Conservation (phyloP, 1,140 invertebrate genomes). For the Pogonus chalceus region DNA sequence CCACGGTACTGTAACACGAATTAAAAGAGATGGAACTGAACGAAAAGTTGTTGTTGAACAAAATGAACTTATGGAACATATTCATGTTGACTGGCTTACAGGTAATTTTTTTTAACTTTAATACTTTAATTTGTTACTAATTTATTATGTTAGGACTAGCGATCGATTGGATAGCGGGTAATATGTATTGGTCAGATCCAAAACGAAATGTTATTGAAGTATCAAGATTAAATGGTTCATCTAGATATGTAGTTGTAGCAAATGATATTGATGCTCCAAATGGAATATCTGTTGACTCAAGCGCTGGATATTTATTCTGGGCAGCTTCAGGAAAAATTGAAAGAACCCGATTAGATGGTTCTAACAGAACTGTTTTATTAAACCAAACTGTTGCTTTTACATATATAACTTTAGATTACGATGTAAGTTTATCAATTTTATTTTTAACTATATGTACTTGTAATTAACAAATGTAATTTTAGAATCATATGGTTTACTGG, state of each 20-base stretch:
- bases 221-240: conserved; percentile 64
- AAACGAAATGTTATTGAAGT: conserved; percentile 80
- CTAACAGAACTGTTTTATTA: conserved; percentile 41
- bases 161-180: conserved; percentile 76
- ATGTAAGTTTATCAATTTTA: conserved; percentile 32
- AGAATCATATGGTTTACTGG: conserved; percentile 75
- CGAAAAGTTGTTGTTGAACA: conserved; percentile 44
- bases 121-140: conserved; percentile 3
- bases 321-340: conserved; percentile 47
- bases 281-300: conserved; percentile 53
- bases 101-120: conserved; percentile 31
- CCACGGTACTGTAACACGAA: conserved; percentile 59
- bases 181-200: conserved; percentile 87
- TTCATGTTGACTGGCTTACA: conserved; percentile 55
- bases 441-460: conserved; percentile 16
- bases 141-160: conserved; percentile 48
- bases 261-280: conserved; percentile 58
- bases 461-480: conserved; percentile 24
- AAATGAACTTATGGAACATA: conserved; percentile 44
- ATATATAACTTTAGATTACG: conserved; percentile 49
- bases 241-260: conserved; percentile 66
- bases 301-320: conserved; percentile 53
- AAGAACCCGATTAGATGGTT: conserved; percentile 48
- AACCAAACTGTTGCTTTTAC: conserved; percentile 41
- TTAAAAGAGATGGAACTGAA: conserved; percentile 66